A percentile compares a stretch with the other conserved stretches of the same genome.
Conservation (phyloP, 2,797 vertebrate species). For the Neosilurus mollespiculum region DNA sequence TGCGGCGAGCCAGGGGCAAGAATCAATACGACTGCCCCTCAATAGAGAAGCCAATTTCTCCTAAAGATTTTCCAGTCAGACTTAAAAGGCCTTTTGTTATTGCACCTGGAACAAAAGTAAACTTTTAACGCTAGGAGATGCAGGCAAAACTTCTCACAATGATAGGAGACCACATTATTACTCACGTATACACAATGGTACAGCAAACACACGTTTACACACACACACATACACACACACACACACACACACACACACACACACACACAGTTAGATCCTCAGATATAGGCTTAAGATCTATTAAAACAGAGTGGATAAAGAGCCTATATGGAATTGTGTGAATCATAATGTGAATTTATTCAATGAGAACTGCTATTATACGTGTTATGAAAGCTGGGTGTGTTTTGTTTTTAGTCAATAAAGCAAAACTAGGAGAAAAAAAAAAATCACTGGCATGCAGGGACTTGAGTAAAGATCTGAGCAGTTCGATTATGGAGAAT, state of each 20-base stretch:
- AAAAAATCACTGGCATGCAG: constrained; percentile 18
- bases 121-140: constrained; percentile 65
- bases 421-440: constrained; percentile 22
- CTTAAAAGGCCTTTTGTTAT: constrained; percentile 81
- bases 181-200: neutral
- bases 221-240: neutral
- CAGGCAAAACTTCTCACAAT: constrained; percentile 36
- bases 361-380: constrained; percentile 9
- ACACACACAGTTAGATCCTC: too few relatives aligned
- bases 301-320: constrained; percentile 8
- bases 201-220: constrained; percentile 10
- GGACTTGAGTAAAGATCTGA: constrained; percentile 49
- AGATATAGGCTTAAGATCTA: neutral
- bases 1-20: constrained; percentile 73
- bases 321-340: neutral
- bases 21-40: constrained; percentile 76
- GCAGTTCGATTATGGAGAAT: constrained; percentile 42
- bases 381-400: constrained; percentile 8
- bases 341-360: constrained; percentile 3
- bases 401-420: constrained; percentile 32
- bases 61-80: constrained; percentile 80
- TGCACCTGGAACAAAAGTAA: constrained; percentile 78
- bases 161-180: constrained; percentile 4
- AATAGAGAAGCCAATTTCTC: constrained; percentile 78
- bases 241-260: too few relatives aligned